phyloP scores from a whole-genome alignment of 2,888 invertebrate genomes.

The Furcula furcula region DNA sequence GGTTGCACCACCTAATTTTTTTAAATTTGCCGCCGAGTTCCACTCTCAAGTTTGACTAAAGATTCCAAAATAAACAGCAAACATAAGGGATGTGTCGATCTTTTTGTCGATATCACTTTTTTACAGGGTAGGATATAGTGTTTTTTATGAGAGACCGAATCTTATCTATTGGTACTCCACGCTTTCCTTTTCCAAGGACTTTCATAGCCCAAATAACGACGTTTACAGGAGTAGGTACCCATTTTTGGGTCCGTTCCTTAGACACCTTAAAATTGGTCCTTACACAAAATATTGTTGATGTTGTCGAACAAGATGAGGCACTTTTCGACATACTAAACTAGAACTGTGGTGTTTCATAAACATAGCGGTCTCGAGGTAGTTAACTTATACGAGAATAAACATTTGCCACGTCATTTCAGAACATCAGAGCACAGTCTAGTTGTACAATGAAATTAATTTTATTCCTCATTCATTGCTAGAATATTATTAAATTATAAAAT shows the following conservation, averaged over 20 bases:
- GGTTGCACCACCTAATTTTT: too few relatives aligned
- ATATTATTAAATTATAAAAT: too few relatives aligned
- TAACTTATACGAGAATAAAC: not conserved
- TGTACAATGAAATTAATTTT: too few relatives aligned
- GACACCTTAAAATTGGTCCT: constrained; percentile 36
- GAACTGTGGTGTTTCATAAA: constrained; percentile 6
- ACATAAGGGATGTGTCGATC: constrained; percentile 40
- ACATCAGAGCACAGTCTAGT: too few relatives aligned
- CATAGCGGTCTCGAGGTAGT: constrained; percentile 4
- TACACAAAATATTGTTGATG: constrained; percentile 34
- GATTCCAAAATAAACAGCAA: constrained; percentile 47
- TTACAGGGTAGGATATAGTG: constrained; percentile 45
- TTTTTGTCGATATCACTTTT: constrained; percentile 41
- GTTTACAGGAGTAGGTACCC: constrained; percentile 40
- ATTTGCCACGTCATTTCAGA: too few relatives aligned
- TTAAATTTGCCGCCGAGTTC: too few relatives aligned
- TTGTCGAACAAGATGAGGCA: constrained; percentile 19
- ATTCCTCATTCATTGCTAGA: too few relatives aligned
- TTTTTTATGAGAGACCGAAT: constrained; percentile 45
- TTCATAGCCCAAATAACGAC: constrained; percentile 57
- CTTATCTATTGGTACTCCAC: constrained; percentile 41
- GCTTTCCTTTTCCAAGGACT: constrained; percentile 34
- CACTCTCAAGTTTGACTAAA: too few relatives aligned
- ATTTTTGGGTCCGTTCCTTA: constrained; percentile 30
- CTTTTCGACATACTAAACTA: constrained; percentile 28